Evolutionary conservation across 2,888 invertebrate genomes (phyloP).

Genomic region (Cephus spinipes): DNA sequence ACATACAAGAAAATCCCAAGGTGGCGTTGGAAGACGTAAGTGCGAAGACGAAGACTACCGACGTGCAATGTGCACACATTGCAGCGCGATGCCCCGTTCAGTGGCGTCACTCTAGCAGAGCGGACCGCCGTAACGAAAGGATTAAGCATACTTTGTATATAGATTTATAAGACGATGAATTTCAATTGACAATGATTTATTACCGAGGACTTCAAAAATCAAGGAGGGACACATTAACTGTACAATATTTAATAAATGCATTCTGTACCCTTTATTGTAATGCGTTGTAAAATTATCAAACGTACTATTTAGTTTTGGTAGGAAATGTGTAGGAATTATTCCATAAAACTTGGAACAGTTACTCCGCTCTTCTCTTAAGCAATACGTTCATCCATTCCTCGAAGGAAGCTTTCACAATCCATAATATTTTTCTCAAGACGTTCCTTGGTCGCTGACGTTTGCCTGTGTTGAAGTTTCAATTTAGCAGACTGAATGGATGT

Average conservation of each 20-base stretch:
- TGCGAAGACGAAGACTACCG: too few relatives aligned
- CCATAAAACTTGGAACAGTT: neutral
- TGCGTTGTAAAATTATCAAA: neutral
- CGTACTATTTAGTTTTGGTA: neutral
- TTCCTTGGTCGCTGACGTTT: constrained; percentile 81
- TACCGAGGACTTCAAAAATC: neutral
- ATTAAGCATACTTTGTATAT: neutral
- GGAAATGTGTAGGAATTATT: neutral
- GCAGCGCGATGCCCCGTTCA: too few relatives aligned
- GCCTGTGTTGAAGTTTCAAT: constrained; percentile 70
- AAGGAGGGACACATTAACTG: neutral
- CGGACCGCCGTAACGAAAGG: too few relatives aligned
- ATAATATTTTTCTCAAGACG: constrained; percentile 78
- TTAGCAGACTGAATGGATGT: constrained; percentile 67
- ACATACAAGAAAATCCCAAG: too few relatives aligned
- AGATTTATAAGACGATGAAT: neutral
- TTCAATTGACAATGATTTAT: neutral
- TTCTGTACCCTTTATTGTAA: neutral
- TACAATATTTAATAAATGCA: neutral
- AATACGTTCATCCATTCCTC: constrained; percentile 48
- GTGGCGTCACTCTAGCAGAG: too few relatives aligned
- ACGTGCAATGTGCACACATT: too few relatives aligned
- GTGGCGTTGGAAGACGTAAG: too few relatives aligned
- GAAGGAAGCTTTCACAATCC: constrained; percentile 70
- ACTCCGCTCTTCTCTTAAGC: neutral